Conservation (phyloP, 2,797 vertebrate genomes). For the Sciurus carolinensis region DNA sequence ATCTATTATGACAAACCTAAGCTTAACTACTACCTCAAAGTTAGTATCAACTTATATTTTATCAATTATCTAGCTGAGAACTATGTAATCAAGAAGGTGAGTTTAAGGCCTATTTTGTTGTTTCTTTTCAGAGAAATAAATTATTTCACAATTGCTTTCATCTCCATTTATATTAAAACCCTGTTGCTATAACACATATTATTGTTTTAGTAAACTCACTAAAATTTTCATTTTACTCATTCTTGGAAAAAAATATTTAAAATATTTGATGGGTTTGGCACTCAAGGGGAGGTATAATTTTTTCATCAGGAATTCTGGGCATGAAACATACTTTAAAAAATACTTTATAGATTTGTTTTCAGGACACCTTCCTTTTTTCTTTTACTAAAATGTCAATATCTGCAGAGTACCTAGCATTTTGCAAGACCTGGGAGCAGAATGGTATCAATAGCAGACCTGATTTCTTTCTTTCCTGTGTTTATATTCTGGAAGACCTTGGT, state of each 20-base stretch:
- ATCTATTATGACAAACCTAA: not conserved
- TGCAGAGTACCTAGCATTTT: not conserved
- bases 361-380: not conserved
- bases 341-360: not conserved
- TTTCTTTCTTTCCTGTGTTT: not conserved
- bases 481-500: not conserved
- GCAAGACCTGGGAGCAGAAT: not conserved
- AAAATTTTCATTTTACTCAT: not conserved
- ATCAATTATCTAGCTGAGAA: constrained; percentile 24
- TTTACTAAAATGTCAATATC: not conserved
- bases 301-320: not conserved
- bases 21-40: not conserved
- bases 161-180: not conserved
- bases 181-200: not conserved
- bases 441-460: not conserved
- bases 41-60: not conserved
- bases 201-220: constrained; percentile 24
- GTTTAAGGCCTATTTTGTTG: not conserved
- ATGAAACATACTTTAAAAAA: not conserved
- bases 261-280: not conserved
- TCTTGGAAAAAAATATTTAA: constrained; percentile 34
- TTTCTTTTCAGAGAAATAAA: constrained; percentile 1
- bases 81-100: not conserved
- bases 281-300: not conserved
- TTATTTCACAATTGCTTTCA: constrained; percentile 12